phyloP scores from a whole-genome alignment of 2,888 invertebrate species.

The Ecliptopera silaceata region DNA sequence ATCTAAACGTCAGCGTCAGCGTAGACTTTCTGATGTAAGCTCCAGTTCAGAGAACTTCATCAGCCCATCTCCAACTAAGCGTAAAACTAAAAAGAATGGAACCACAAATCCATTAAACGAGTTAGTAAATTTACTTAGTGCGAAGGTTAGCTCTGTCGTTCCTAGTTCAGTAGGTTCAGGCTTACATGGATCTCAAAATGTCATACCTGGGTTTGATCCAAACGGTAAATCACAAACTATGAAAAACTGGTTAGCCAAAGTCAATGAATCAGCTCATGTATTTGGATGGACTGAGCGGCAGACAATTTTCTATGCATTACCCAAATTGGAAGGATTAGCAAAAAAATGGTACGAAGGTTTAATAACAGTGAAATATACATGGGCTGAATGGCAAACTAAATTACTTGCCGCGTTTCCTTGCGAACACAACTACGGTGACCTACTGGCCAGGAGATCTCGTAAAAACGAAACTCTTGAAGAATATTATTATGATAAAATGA shows the following conservation, averaged over 20 bases:
- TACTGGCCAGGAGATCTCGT: conserved; percentile 21
- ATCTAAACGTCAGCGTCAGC: not conserved
- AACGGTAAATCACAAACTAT: too few species aligned
- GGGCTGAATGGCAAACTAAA: conserved; percentile 10
- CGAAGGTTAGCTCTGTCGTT: not conserved
- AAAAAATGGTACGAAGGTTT: conserved; percentile 33
- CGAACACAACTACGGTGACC: not conserved
- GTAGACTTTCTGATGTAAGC: not conserved
- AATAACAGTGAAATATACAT: conserved; percentile 27
- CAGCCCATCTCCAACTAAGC: not conserved
- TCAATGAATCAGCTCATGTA: conserved; percentile 29
- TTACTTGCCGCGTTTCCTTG: not conserved
- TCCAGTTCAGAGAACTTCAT: not conserved
- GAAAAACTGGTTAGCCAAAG: conserved; percentile 30
- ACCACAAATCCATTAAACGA: too few species aligned
- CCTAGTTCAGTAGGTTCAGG: not conserved
- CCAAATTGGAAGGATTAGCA: conserved; percentile 28
- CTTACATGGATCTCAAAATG: not conserved
- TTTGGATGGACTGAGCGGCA: conserved; percentile 35
- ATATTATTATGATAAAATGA: conserved; percentile 34
- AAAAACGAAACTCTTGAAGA: conserved; percentile 25
- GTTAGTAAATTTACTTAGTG: not conserved
- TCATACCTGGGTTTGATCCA: conserved; percentile 32
- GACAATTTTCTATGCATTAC: conserved; percentile 29
- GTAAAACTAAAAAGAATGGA: too few species aligned